Percentiles rank a stretch among this genome's conserved stretches.
phyloP scores from a whole-genome alignment of 37 sponge, comb jelly and placozoan species.

The Aphrocallistes beatrix region DNA sequence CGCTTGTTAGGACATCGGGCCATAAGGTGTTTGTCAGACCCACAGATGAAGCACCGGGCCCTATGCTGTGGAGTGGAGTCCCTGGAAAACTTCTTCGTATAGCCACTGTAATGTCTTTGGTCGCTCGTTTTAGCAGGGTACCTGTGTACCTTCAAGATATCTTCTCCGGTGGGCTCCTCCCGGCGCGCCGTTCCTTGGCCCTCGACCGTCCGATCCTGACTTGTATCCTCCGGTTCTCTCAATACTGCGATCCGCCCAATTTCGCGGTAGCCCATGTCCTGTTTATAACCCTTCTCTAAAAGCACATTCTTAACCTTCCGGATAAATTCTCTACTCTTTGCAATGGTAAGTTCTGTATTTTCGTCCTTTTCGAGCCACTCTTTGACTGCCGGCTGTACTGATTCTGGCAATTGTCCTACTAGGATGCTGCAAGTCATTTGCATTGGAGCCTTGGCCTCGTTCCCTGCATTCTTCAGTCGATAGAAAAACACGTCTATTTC shows the following conservation, averaged over 20 bases:
- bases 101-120: not conserved
- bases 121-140: not conserved
- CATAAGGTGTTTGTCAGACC: too few relatives aligned
- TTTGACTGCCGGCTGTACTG: not conserved
- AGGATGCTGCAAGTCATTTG: not conserved
- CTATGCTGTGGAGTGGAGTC: too few relatives aligned
- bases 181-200: not conserved
- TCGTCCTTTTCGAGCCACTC: slow-evolving; percentile 13
- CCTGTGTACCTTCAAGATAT: not conserved
- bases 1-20: not conserved
- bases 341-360: not conserved
- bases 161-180: not conserved
- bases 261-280: not conserved
- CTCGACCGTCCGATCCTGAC: not conserved
- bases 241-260: not conserved
- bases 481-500: slow-evolving; percentile 15
- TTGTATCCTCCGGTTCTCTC: not conserved
- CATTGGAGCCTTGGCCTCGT: slow-evolving; percentile 17
- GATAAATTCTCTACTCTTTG: not conserved
- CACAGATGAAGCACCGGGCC: too few relatives aligned
- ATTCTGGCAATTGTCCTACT: not conserved
- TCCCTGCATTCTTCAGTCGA: not conserved
- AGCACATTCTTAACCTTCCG: not conserved
- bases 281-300: not conserved
- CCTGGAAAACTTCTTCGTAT: not conserved